Evolutionary conservation across 2,113 vertebrate species (phyloP), one percentile per base, ranked within the genome.

Genomic region (Galeopterus variegatus): DNA sequence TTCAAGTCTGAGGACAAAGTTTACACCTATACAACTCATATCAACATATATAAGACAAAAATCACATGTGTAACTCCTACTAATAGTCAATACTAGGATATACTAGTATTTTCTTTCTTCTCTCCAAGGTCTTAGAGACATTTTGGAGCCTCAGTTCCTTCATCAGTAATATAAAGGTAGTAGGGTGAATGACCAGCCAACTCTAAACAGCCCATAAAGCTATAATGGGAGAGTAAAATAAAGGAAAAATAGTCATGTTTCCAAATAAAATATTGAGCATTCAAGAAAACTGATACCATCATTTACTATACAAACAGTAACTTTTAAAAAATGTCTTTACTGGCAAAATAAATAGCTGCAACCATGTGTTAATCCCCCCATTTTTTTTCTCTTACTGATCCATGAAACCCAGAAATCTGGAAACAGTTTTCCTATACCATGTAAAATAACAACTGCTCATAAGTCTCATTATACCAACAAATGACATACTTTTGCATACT

Each of bases 1-100:
- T 95, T 60, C 79, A 75, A 85, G 48, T 73, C 79, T 85, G 65
- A 89, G 81, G 72, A 92, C 41, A 73, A 88, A 95, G 41, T 92
- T 88, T 95, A 89, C 48, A 77, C 8, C 36, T 11, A 73, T 50
- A 88, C 15, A 88, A 65, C 58, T 95, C 50, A 83, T 9, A 60
- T 11, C 70, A 81, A 81, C 33, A 77, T 6, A 36, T 15, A 52
- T 15, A 64, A 0, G 24, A 67, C 58, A 92, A 87, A 92, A 95
- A 54, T 41, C 21, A 77, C 6, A 88, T 13, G 2, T 84, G 54
- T 83, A 88, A 54, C 7, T 54, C 19, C 33, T 56, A 92, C 11
- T 77, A 69, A 41, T 60, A 60, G 52, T 76, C 76, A 91, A 62
- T 70, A 88, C 14, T 24, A 77, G 15, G 0, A 62, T 83, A 77